These are phyloP conservation scores for Tricholaema leucomelas DNA, from an alignment of 2,113 vertebrate genomes.

Conservation along the genomic window DNA sequence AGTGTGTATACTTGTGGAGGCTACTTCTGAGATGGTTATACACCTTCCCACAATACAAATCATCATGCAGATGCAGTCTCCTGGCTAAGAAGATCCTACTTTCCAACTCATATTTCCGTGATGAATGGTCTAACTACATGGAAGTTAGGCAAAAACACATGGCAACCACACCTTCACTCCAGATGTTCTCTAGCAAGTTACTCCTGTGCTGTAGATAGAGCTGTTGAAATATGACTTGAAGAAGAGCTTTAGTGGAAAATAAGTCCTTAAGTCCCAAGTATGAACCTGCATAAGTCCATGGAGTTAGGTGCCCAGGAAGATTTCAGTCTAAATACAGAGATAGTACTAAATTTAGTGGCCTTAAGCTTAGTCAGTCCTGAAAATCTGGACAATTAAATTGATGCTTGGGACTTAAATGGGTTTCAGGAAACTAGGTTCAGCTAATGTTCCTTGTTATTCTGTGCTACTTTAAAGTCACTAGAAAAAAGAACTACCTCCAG, in stretches of 20 bases:
- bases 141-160: neutral
- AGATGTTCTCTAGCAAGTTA: neutral
- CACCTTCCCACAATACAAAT: neutral
- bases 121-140: neutral
- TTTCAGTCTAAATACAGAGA: neutral
- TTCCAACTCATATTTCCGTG: neutral
- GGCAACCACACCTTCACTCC: neutral
- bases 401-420: neutral
- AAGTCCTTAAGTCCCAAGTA: neutral
- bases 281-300: neutral
- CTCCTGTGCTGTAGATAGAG: neutral
- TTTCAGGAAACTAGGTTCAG: neutral
- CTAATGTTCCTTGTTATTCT: neutral
- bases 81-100: neutral
- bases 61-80: neutral
- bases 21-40: neutral
- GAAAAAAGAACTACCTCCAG: neutral
- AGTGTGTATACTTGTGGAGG: neutral
- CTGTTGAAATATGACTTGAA: neutral
- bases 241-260: neutral
- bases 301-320: neutral
- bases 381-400: neutral
- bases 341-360: neutral
- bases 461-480: neutral
- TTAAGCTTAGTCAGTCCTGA: neutral